A percentile compares a stretch with the other conserved stretches of the same genome.
These are phyloP conservation scores for Linurgus olivaceus DNA, from an alignment of 2,797 vertebrate species.

Conservation along the genomic window DNA sequence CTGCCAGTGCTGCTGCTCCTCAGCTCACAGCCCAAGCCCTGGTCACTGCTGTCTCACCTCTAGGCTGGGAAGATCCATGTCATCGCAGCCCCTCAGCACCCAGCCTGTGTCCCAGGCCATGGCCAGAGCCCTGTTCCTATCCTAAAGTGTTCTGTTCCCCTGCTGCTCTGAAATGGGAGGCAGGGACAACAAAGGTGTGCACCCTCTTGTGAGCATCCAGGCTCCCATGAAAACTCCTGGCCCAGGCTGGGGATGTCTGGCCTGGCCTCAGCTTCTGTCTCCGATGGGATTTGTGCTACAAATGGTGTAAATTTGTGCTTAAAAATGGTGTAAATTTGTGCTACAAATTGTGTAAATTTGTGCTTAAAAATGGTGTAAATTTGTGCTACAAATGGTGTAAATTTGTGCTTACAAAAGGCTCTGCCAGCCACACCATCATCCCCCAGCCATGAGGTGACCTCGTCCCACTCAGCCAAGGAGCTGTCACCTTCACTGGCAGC, in stretches of 20 bases:
- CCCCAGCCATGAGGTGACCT: accelerated
- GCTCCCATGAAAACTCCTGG: no score
- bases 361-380: accelerated
- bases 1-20: neutral
- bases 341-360: neutral
- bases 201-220: neutral
- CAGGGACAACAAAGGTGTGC: neutral
- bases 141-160: neutral
- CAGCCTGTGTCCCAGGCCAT: neutral
- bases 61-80: neutral
- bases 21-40: neutral
- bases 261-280: neutral
- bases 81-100: neutral
- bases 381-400: accelerated
- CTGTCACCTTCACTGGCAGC: neutral
- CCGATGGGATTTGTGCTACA: accelerated
- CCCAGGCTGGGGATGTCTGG: accelerated
- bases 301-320: accelerated
- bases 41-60: accelerated
- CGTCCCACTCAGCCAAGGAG: neutral
- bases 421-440: neutral
- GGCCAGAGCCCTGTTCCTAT: accelerated
- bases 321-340: accelerated
- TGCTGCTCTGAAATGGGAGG: neutral
- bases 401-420: accelerated